Evolutionary conservation across 2,888 invertebrate species (phyloP), one percentile per base, ranked within the genome.

Genomic region (Lordiphosa fenestrarum): DNA sequence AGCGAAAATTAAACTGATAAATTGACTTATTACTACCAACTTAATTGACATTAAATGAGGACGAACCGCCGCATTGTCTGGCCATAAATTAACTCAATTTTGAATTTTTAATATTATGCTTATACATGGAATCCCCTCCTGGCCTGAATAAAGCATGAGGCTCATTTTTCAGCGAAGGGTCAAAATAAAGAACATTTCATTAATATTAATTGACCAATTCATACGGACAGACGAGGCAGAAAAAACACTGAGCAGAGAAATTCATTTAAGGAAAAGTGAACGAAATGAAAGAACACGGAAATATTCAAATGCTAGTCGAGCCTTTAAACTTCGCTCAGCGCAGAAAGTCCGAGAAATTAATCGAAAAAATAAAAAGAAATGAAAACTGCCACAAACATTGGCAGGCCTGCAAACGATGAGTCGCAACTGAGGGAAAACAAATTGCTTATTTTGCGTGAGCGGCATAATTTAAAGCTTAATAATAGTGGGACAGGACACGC

Each of bases 201-300:
- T 83, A 82, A 85, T 82, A 85, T 82, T 82, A 85, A 82, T 81
- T 82, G 81, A 73, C 58, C 84, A 73, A 76, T 71, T 70, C 63
- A 84, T 71, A 71, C 46, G 66, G 61, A 71, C 73, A 48, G 66
- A 10, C 33, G 7, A 33, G 19, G 37, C 15, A 49, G 7, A 61
- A 44, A 41, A 38, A 50, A 51, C 57, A 51, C 58, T 50, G 30
- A 55, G 30, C 9, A 30, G 9, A 10, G 10, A 30, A 30, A 30
- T 30, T 30, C 30, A 30, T 30, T 30, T 10, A 30, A 30, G 30
- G 10, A 10, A 10, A 30, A 30, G 9, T 9, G 30, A 30, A 9
- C 30, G 2, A 3, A 9, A 30, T 1, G 30, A 30, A 30, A 30
- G 6, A 9, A 30, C 30, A 30, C 3, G 30, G 9, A 71, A 63